Evolutionary conservation across 2,797 vertebrate genomes (phyloP), one percentile per base, ranked within the genome.

Genomic region (Fistularia commersonii): DNA sequence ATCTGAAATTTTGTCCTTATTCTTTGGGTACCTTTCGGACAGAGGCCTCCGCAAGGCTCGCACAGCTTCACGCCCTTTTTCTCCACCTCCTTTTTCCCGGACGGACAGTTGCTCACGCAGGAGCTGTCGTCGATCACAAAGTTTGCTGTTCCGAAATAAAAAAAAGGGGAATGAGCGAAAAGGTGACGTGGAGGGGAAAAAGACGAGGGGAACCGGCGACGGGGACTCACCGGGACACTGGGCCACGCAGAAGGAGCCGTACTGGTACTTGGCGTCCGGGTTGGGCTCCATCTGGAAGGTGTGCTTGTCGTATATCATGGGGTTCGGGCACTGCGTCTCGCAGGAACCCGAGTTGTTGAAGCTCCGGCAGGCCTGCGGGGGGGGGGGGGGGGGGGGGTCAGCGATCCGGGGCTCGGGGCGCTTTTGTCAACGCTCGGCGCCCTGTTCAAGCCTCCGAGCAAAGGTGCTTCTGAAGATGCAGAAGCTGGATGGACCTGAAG

Each of bases 321-420:
- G 89, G 72, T 91, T 91, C 0, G 96, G 96, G 71, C 96, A 98
- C 65, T 89, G 91, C 0, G 91, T 90, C 5, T 95, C 92, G 0
- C 96, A 98, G 1, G 95, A 90, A 13, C 94, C 94, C 0, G 89
- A 94, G 88, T 98, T 92, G 69, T 98, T 97, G 87, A 98, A 96
- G 79, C 92, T 93, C 44, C 90, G 90, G 61, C 96, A 98, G 45
- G 93, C 95, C 96, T 98, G 81, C 9, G 59, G 62, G 65, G 58
- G 12, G 32, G 8, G 8, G 14, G 11, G 9, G 12, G 5, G 8
- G 38, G 11, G 10, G 5, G 3, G 8, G 4, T 48, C 11, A n/a
- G 15, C 23, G 33, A 38, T 48, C 15, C 23, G 11, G 9, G 11
- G 8, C 7, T 14, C 23, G 23, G 2, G 4, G 23, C 23, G 23